These are phyloP conservation scores for Dryococelus australis DNA, from an alignment of 2,888 invertebrate species.

Conservation along the genomic window DNA sequence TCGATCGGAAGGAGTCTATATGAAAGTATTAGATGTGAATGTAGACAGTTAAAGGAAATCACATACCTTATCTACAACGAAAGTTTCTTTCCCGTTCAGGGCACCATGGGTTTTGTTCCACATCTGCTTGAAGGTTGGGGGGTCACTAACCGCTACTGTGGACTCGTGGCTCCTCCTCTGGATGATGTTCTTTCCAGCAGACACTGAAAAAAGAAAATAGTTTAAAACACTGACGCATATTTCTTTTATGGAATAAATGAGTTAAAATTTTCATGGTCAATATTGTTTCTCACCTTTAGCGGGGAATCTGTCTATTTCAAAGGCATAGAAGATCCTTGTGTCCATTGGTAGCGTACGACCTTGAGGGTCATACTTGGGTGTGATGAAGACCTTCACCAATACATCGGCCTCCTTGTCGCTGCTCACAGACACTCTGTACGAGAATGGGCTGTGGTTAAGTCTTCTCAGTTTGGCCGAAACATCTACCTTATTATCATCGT, in stretches of 20 bases:
- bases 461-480: slow-evolving; percentile 72
- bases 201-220: slow-evolving; percentile 54
- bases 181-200: slow-evolving; percentile 71
- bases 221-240: background rate
- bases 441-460: slow-evolving; percentile 74
- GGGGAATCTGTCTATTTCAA: slow-evolving; percentile 68
- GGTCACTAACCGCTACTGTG: slow-evolving; percentile 69
- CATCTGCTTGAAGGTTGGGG: slow-evolving; percentile 69
- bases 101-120: slow-evolving; percentile 69
- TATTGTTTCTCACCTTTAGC: slow-evolving; percentile 58
- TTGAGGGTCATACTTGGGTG: slow-evolving; percentile 71
- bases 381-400: slow-evolving; percentile 70
- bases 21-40: too few relatives aligned
- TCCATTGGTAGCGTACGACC: slow-evolving; percentile 62
- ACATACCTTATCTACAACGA: slow-evolving; percentile 55
- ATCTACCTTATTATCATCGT: slow-evolving; percentile 58
- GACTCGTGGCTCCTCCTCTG: slow-evolving; percentile 73
- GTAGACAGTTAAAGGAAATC: background rate
- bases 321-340: slow-evolving; percentile 67
- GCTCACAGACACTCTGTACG: slow-evolving; percentile 65
- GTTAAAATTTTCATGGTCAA: background rate
- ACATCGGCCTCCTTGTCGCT: slow-evolving; percentile 67
- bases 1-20: too few relatives aligned
- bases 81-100: slow-evolving; percentile 61
- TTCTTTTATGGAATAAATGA: background rate